Evolutionary conservation across 2,113 vertebrate species (phyloP), one percentile per base, ranked within the genome.

Genomic region (Thamnaconus septentrionalis): DNA sequence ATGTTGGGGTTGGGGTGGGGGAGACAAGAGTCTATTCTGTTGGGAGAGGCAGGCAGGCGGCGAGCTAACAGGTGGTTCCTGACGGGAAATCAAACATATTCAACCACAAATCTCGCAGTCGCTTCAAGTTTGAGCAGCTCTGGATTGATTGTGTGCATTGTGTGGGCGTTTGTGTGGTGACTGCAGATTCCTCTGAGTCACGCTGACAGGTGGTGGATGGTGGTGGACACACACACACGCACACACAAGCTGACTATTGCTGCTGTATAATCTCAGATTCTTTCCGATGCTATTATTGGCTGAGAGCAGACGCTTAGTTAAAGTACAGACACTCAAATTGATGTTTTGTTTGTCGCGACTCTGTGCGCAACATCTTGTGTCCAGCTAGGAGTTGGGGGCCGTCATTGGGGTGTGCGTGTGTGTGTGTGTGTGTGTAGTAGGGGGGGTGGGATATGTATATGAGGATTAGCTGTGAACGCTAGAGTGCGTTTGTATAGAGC

Each of bases 201-300:
- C 61, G 63, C 59, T 76, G 82, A 86, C 69, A 87, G 82, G 79
- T 86, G 81, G 70, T 67, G 50, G 60, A 74, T 48, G 82, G 79
- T 86, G 81, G 70, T 67, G 50, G 60, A 74, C 45, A 45, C 8
- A 69, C 11, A 71, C 58, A 69, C 53, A 65, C 54, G 40, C 50
- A 52, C 42, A 64, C 70, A 43, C 53, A 58, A 69, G 49, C 76
- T 49, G 49, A 73, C 12, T 57, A 71, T 61, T 64, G 52, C 56
- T 50, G 50, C 67, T 56, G 12, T 62, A 58, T 80, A 47, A 75
- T 74, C 57, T 73, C 61, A 59, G 53, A 73, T 75, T 81, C 64
- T 77, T 75, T 80, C 63, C 64, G 59, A 62, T 63, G 63, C 49
- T 67, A 39, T 76, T 58, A 71, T 3, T 11, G 52, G 44, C 60